phyloP scores from a whole-genome alignment of 2,888 invertebrate genomes.

The Troglohyphantes excavatus region DNA sequence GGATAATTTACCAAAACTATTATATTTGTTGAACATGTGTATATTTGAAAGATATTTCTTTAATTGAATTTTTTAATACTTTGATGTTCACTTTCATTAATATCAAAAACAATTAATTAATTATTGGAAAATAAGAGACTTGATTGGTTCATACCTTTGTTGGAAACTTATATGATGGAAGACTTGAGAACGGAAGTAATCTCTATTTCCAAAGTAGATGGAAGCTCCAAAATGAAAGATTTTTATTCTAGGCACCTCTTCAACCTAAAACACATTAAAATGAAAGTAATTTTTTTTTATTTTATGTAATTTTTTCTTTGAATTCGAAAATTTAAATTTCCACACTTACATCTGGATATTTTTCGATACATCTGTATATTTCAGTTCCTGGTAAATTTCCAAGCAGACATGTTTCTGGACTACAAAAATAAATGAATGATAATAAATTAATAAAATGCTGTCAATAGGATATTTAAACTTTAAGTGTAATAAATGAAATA shows the following conservation, averaged over 20 bases:
- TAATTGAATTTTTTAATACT: neutral
- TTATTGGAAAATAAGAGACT: too few species aligned
- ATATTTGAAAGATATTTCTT: too few species aligned
- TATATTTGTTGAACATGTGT: too few species aligned
- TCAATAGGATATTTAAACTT: too few species aligned
- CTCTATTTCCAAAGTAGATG: constrained; percentile 84
- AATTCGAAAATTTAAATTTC: neutral
- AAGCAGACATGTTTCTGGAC: constrained; percentile 88
- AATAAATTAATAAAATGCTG: too few species aligned
- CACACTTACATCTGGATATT: constrained; percentile 84
- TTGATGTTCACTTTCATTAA: neutral
- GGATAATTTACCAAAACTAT: too few species aligned
- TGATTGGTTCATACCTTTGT: constrained; percentile 62
- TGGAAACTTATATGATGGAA: constrained; percentile 70
- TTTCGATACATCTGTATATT: constrained; percentile 88
- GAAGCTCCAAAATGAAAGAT: constrained; percentile 88
- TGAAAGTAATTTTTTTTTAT: neutral
- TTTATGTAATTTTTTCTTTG: neutral
- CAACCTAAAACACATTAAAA: constrained; percentile 84
- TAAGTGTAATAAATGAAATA: too few species aligned
- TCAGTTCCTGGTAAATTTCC: constrained; percentile 89
- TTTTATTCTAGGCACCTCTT: constrained; percentile 88
- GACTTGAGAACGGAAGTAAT: constrained; percentile 73
- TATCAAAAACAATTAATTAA: neutral
- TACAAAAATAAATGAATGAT: constrained; percentile 3